These are phyloP conservation scores for Sinonovacula constricta DNA, from an alignment of 1,140 invertebrate species.

Conservation along the genomic window DNA sequence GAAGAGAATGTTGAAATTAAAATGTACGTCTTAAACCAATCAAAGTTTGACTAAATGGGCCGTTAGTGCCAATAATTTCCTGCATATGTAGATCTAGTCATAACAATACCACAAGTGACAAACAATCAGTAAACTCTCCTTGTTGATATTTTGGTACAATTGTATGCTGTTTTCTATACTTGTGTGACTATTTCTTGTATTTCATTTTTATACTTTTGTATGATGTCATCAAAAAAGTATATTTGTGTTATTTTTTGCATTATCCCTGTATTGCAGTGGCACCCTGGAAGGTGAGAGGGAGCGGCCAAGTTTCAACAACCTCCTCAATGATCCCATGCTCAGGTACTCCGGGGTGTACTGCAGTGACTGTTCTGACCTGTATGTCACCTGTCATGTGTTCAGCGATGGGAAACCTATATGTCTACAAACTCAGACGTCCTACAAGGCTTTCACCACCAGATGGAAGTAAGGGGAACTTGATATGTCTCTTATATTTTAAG, in stretches of 20 bases:
- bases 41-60: slow-evolving; percentile 4
- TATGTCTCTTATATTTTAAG: neutral
- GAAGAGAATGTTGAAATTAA: slow-evolving; percentile 93
- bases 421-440: slow-evolving; percentile 93
- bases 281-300: slow-evolving; percentile 94
- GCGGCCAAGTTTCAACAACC: slow-evolving; percentile 91
- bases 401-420: slow-evolving; percentile 90
- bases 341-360: slow-evolving; percentile 94
- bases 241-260: neutral
- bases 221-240: neutral
- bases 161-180: neutral
- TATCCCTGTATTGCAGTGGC: slow-evolving; percentile 84
- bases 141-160: neutral
- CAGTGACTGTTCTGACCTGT: slow-evolving; percentile 88
- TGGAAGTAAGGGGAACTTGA: slow-evolving; percentile 88
- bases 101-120: neutral
- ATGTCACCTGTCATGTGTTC: slow-evolving; percentile 92
- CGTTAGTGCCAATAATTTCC: slow-evolving; percentile 5
- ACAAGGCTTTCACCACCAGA: slow-evolving; percentile 94
- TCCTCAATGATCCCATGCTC: slow-evolving; percentile 92
- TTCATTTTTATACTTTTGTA: neutral
- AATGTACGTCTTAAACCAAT: slow-evolving; percentile 85
- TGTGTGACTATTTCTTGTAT: neutral
- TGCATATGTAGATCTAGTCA: neutral
- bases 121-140: neutral